Evolutionary conservation across 2,888 invertebrate species (phyloP), one percentile per base, ranked within the genome.

Genomic region (Steinernema hermaphroditum): DNA sequence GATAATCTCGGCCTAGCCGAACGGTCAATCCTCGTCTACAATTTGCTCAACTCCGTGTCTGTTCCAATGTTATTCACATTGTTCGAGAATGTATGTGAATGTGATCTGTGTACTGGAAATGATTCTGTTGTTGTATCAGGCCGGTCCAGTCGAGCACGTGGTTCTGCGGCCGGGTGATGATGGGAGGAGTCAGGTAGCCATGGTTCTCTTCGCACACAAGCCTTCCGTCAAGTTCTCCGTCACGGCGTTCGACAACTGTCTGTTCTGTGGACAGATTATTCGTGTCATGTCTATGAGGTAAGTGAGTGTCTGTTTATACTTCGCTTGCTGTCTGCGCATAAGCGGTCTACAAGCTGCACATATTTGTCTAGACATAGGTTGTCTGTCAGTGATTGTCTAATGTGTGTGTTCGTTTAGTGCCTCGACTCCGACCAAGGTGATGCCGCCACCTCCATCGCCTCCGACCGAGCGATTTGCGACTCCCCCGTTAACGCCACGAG

Each of bases 241-340:
- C 27, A 14, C 14, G 27, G 14, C 54, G 12, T 54, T 54, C 27
- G 54, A 54, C 54, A 54, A 54, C 27, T 54, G 54, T 27, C 27
- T 54, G 12, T 54, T 54, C 54, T 54, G 54, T 27, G 54, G 54
- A 54, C 54, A 54, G 16, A 54, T 54, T 6, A 54, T 54, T 27
- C 2, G 27, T 22, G 54, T 54, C 6, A 27, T 22, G 22, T 12
- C 54, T 22, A 54, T 54, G 54, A 14, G 6, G 54, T 54, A 54
- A 54, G 54, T 54, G n/a, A n/a, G 9, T 22, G 6, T 14, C 24
- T 14, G 2, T 54, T 24, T 54, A 19, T n/a, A n/a, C n/a, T n/a
- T n/a, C n/a, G n/a, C n/a, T n/a, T n/a, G n/a, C n/a, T n/a, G n/a
- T n/a, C n/a, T n/a, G n/a, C n/a, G n/a, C n/a, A n/a, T n/a, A n/a